Conservation (phyloP, 2,797 vertebrate species). For the Salarias fasciatus region DNA sequence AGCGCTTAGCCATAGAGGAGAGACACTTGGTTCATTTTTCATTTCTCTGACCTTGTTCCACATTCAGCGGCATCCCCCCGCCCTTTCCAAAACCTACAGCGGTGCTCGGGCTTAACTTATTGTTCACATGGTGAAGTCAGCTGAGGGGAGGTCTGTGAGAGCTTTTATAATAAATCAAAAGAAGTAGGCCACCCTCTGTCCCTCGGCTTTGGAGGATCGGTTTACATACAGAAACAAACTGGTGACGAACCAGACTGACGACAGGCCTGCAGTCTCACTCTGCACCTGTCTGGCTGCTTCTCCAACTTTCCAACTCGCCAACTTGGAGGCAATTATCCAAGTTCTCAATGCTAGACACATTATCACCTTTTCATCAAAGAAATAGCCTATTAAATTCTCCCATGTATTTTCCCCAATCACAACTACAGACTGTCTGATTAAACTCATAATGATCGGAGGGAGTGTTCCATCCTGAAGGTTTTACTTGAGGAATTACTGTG, state of each 20-base stretch:
- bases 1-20: no score
- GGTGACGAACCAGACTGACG: slow-evolving; percentile 25
- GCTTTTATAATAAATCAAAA: slow-evolving; percentile 68
- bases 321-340: slow-evolving; percentile 41
- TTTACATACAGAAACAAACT: slow-evolving; percentile 57
- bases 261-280: not conserved
- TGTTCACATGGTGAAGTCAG: slow-evolving; percentile 50
- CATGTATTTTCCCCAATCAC: slow-evolving; percentile 14
- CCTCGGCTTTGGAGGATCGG: slow-evolving; percentile 49
- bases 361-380: slow-evolving; percentile 31
- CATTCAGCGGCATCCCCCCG: no score
- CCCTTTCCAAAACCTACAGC: slow-evolving; percentile 4
- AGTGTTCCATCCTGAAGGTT: slow-evolving; percentile 19
- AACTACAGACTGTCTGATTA: slow-evolving; percentile 5
- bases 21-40: no score
- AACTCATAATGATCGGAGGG: slow-evolving; percentile 19
- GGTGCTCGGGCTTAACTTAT: slow-evolving; percentile 47
- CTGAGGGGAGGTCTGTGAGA: slow-evolving; percentile 57
- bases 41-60: no score
- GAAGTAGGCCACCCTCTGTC: slow-evolving; percentile 64
- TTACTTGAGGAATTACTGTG: slow-evolving; percentile 14
- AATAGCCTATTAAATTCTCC: slow-evolving; percentile 33
- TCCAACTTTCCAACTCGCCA: slow-evolving; percentile 17
- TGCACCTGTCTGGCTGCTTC: slow-evolving; percentile 3
- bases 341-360: slow-evolving; percentile 26